Evolutionary conservation across 2,113 vertebrate species (phyloP).

Genomic region (Lathamus discolor): DNA sequence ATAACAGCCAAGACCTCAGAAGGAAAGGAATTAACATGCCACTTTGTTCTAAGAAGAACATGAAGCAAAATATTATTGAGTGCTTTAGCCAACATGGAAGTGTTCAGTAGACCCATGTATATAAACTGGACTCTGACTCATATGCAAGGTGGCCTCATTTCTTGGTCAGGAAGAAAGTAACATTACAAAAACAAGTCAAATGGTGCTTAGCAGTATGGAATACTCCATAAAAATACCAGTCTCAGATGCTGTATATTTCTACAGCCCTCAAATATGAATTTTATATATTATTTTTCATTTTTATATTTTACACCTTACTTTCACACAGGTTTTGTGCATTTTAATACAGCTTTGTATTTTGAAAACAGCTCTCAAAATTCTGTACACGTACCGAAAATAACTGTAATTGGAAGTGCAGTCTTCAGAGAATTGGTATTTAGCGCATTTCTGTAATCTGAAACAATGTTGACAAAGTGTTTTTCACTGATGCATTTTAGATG

Average conservation of each 20-base stretch:
- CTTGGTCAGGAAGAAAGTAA: neutral
- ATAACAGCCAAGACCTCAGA: neutral
- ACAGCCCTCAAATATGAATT: neutral
- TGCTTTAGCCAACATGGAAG: neutral
- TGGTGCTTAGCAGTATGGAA: neutral
- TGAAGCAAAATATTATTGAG: neutral
- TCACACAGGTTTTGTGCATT: neutral
- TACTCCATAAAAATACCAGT: neutral
- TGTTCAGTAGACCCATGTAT: neutral
- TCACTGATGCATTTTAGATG: neutral
- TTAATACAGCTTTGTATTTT: neutral
- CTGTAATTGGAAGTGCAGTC: neutral
- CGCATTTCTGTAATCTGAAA: neutral
- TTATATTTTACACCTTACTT: neutral
- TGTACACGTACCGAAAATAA: neutral
- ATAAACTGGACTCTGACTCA: neutral
- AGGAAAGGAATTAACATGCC: neutral
- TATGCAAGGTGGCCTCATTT: accelerated
- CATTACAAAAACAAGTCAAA: neutral
- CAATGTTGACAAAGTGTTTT: neutral
- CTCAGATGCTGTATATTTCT: neutral
- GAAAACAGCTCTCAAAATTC: neutral
- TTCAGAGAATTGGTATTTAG: neutral
- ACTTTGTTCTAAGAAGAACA: neutral
- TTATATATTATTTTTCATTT: neutral